phyloP scores from a whole-genome alignment of 2,888 invertebrate genomes.

The Microplitis deprimator region DNA sequence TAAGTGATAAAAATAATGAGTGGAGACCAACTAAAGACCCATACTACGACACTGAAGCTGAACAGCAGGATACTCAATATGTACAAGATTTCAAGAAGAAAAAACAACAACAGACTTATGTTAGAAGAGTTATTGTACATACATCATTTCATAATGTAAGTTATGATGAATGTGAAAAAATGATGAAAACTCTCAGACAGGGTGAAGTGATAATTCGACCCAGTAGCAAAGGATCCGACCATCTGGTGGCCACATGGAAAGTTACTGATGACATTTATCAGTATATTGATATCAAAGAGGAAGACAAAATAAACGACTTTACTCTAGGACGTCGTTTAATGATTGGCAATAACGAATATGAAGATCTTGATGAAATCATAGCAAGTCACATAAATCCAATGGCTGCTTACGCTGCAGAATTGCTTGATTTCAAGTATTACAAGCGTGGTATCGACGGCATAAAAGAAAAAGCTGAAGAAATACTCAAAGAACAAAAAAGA shows the following conservation, averaged over 20 bases:
- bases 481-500: constrained; percentile 89
- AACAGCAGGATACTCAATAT: constrained; percentile 83
- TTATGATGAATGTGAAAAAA: constrained; percentile 90
- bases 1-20: constrained; percentile 90
- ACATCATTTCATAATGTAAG: constrained; percentile 98
- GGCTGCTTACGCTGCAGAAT: constrained; percentile 93
- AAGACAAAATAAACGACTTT: constrained; percentile 96
- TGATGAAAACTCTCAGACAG: constrained; percentile 93
- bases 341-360: constrained; percentile 95
- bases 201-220: constrained; percentile 97
- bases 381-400: constrained; percentile 97
- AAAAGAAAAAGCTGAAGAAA: constrained; percentile 90
- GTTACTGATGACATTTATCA: constrained; percentile 94
- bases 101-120: constrained; percentile 87
- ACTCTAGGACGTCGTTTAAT: constrained; percentile 89
- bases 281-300: constrained; percentile 96
- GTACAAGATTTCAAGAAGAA: constrained; percentile 88
- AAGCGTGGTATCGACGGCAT: constrained; percentile 83
- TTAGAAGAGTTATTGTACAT: constrained; percentile 97
- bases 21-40: constrained; percentile 92
- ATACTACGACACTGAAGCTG: constrained; percentile 90
- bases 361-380: constrained; percentile 99
- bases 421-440: constrained; percentile 93
- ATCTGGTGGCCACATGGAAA: constrained; percentile 99
- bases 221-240: constrained; percentile 96